Base-by-base conservation (phyloP, 2,888 invertebrate genomes). In the Patella caerulea region DNA sequence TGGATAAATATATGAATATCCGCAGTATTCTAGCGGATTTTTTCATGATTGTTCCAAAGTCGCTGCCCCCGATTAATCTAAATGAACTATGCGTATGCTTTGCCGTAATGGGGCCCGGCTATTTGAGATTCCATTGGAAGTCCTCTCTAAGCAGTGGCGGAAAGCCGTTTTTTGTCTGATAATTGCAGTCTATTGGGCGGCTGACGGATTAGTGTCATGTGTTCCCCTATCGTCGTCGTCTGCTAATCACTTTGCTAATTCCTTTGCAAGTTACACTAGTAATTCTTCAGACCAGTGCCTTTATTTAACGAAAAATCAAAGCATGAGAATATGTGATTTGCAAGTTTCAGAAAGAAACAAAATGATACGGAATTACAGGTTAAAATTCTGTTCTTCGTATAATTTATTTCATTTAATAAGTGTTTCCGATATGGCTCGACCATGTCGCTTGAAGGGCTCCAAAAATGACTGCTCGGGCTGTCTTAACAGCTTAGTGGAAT, bases 21-120 rank as follows among this genome's bases (percentile, higher is more conserved):
- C 65, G 65, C 65, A 65, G 65, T 65, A 19, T 65, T 65, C n/a
- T 65, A 65, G 65, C 65, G 65, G 65, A 65, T 65, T 65, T 65
- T 65, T 65, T 65, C 65, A 65, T 65, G 65, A 65, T 65, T 65
- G 65, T 65, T 65, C 65, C 65, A 65, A 65, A 65, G 65, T 65
- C 65, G 11, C n/a, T 65, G 65, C 65, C 65, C 65, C 65, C 24
- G n/a, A 15, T 65, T 19, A 65, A 65, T 65, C 65, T 65, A 65
- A 65, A 65, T 65, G 65, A 65, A 65, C 65, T 65, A 65, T 65
- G 65, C 65, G 65, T 65, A 65, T 65, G 65, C 65, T 65, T 65
- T 65, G 65, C 65, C 65, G 65, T 24, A 65, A 65, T 65, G 65
- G 65, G 65, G 65, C 65, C 65, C 65, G 65, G 65, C 65, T 65